Base-by-base conservation (phyloP, 2,888 invertebrate genomes). In the Mythimna impura region DNA sequence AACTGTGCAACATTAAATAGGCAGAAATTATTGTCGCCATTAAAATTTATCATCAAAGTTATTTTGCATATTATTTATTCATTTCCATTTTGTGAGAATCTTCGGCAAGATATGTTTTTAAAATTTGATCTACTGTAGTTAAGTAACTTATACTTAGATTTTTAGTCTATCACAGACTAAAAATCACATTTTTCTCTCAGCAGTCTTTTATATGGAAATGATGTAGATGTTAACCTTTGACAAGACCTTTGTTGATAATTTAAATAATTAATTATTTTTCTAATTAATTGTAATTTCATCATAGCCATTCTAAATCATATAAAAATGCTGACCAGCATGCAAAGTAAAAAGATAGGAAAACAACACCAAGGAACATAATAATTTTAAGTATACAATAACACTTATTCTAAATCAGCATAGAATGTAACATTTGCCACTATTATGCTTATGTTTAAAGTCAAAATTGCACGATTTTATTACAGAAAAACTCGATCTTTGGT, bases 401-500 rank as follows among this genome's bases (percentile, higher is more conserved):
- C 90, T 91, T 92, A 92, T 72, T 85, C 84, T 89, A 89, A 84
- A 87, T 87, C 83, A 89, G 90, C 84, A 80, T 82, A 87, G 84
- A 88, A 91, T 89, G 90, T 76, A 91, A 90, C 84, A 83, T 87
- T 86, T 84, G 88, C 89, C 82, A 87, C 87, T 89, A 85, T 90
- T 89, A 90, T 88, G 82, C 89, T 89, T 89, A 90, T 84, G 80
- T 74, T 80, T 91, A 89, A 89, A 84, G 90, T 92, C 89, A 93
- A 93, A 92, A 95, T 95, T 94, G 94, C 94, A 94, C 94, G 89
- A 89, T 87, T 87, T 82, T 86, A 90, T 76, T 75, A 90, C 90
- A 92, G 93, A 92, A 94, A 92, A 94, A 92, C 90, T 90, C 84
- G 86, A 91, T 91, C 95, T 96, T 96, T 95, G 96, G 96, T 90